Percentiles rank a stretch among this genome's conserved stretches.
phyloP scores from a whole-genome alignment of 2,113 vertebrate genomes.

The Cephalopholis sonnerati region DNA sequence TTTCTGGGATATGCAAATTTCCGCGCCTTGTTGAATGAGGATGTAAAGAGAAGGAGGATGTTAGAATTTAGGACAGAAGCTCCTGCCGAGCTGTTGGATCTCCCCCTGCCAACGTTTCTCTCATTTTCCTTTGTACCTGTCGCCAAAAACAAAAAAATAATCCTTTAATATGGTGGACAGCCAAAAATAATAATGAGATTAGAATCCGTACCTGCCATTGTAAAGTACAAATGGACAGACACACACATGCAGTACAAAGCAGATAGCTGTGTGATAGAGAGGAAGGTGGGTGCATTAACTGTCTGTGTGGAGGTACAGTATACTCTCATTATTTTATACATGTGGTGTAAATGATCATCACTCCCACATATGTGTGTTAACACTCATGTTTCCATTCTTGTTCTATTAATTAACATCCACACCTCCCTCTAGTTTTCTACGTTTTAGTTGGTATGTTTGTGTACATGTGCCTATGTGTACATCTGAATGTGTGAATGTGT shows the following conservation, averaged over 20 bases:
- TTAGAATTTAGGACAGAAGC: conserved; percentile 16
- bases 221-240: background rate
- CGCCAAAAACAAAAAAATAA: background rate
- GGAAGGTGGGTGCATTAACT: too few relatives aligned
- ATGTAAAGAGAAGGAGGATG: background rate
- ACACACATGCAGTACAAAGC: background rate
- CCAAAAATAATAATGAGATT: conserved; percentile 21
- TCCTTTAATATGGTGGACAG: background rate
- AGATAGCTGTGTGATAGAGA: background rate
- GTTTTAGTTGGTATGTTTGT: background rate
- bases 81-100: conserved; percentile 10
- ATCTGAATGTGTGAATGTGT: conserved; percentile 3
- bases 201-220: background rate
- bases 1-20: background rate
- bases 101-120: background rate
- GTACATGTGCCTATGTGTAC: too few relatives aligned
- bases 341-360: background rate
- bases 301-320: too few relatives aligned
- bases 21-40: background rate
- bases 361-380: background rate
- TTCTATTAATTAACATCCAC: conserved; percentile 39
- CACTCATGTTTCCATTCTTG: conserved; percentile 9
- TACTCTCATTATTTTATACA: background rate
- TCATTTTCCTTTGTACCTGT: background rate
- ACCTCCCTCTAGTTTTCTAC: background rate